phyloP scores from a whole-genome alignment of 2,113 vertebrate species.

The Phaethornis superciliosus region DNA sequence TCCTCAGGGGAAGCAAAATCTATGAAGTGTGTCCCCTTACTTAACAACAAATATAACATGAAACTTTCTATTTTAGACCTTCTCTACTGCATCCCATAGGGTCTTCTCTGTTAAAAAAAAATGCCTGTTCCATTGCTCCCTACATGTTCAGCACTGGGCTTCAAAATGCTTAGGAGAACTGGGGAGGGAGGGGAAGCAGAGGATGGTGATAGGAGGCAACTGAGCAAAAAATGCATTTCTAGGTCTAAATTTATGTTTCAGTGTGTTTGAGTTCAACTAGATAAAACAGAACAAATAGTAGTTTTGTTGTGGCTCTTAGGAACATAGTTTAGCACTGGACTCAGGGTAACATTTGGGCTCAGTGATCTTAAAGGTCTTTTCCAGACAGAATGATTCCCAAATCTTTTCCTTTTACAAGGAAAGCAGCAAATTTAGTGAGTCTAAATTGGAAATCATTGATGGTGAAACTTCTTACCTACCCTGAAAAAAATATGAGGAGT shows the following conservation, averaged over 20 bases:
- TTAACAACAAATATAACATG: not conserved
- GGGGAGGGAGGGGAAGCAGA: not conserved
- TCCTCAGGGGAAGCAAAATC: not conserved
- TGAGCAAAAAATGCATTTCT: slow-evolving; percentile 16
- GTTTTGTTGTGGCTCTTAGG: not conserved
- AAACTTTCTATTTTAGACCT: not conserved
- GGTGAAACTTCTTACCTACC: not conserved
- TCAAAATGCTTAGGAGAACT: not conserved
- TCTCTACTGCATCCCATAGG: not conserved
- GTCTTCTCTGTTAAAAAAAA: not conserved
- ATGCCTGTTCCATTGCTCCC: not conserved
- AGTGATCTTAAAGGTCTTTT: no score
- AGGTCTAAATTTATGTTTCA: slow-evolving; percentile 38
- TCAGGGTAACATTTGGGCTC: no score
- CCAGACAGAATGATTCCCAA: not conserved
- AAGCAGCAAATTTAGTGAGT: not conserved
- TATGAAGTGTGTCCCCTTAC: not conserved
- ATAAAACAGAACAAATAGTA: slow-evolving; percentile 18
- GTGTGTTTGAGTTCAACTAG: slow-evolving; percentile 55
- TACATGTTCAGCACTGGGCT: not conserved
- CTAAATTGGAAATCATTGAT: not conserved
- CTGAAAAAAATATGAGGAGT: not conserved
- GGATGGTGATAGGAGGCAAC: not conserved
- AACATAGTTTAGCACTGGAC: not conserved
- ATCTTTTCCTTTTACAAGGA: not conserved